Conservation (phyloP, 2,113 vertebrate genomes). For the Engystomops pustulosus region DNA sequence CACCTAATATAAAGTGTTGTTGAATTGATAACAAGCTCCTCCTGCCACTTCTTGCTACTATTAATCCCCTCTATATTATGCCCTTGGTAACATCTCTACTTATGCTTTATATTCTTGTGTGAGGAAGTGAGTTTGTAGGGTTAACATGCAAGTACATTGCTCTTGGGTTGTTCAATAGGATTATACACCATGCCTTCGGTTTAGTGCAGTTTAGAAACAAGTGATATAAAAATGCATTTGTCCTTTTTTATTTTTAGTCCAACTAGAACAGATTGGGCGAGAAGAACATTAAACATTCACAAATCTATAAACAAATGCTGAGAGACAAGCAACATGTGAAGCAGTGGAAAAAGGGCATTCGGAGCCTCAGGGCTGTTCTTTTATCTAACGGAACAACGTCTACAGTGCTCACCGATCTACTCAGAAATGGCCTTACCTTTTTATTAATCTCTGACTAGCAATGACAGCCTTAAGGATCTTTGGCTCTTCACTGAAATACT, state of each 20-base stretch:
- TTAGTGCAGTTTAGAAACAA: not conserved
- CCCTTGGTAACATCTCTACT: no score
- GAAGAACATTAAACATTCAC: constrained; percentile 40
- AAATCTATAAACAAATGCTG: constrained; percentile 34
- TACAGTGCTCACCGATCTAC: not conserved
- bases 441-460: not conserved
- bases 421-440: constrained; percentile 1
- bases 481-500: not conserved
- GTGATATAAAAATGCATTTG: not conserved
- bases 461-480: not conserved
- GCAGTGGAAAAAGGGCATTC: constrained; percentile 8
- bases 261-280: constrained; percentile 27
- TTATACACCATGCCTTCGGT: not conserved
- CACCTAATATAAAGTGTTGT: no score
- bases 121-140: no score
- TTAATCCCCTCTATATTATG: no score
- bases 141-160: not conserved
- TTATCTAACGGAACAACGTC: not conserved
- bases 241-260: constrained; percentile 24
- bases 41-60: no score
- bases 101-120: no score
- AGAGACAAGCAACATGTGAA: not conserved
- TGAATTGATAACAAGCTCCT: no score
- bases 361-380: constrained; percentile 27
- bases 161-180: not conserved